phyloP scores from a whole-genome alignment of 2,888 invertebrate species.

The Pammene fasciana region DNA sequence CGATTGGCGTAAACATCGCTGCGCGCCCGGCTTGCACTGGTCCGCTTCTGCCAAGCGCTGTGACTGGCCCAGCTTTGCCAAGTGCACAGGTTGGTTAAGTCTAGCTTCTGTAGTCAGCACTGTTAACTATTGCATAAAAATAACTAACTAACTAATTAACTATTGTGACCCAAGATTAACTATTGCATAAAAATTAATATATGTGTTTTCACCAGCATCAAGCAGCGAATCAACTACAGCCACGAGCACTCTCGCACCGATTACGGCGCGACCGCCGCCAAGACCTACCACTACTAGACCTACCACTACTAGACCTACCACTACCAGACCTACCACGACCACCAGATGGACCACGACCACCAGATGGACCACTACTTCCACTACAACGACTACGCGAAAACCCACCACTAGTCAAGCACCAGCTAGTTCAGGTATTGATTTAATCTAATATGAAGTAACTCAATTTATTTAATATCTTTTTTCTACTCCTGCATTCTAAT shows the following conservation, averaged over 20 bases:
- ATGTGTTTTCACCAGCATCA: constrained; percentile 42
- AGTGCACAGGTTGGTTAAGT: constrained; percentile 79
- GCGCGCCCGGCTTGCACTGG: constrained; percentile 93
- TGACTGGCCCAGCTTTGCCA: constrained; percentile 91
- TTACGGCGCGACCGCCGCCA: constrained; percentile 72
- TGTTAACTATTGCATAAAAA: not conserved
- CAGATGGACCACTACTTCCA: constrained; percentile 51
- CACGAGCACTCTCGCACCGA: constrained; percentile 71
- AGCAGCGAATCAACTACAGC: constrained; percentile 65
- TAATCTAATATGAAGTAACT: constrained; percentile 21
- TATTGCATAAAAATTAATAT: not conserved
- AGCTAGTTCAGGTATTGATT: constrained; percentile 45
- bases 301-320: too few relatives aligned
- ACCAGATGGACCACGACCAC: constrained; percentile 52
- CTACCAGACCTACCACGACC: constrained; percentile 54
- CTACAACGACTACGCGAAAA: constrained; percentile 52
- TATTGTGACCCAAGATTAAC: too few relatives aligned
- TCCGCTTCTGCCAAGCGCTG: constrained; percentile 86
- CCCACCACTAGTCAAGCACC: constrained; percentile 56
- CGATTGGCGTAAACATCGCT: constrained; percentile 87
- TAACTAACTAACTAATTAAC: too few relatives aligned
- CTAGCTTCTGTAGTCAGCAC: not conserved
- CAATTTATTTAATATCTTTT: too few relatives aligned
- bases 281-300: constrained; percentile 49
- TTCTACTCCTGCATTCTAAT: too few relatives aligned